Evolutionary conservation across 2,113 vertebrate genomes (phyloP), one percentile per base, ranked within the genome.

Genomic region (Puntigrus tetrazona): DNA sequence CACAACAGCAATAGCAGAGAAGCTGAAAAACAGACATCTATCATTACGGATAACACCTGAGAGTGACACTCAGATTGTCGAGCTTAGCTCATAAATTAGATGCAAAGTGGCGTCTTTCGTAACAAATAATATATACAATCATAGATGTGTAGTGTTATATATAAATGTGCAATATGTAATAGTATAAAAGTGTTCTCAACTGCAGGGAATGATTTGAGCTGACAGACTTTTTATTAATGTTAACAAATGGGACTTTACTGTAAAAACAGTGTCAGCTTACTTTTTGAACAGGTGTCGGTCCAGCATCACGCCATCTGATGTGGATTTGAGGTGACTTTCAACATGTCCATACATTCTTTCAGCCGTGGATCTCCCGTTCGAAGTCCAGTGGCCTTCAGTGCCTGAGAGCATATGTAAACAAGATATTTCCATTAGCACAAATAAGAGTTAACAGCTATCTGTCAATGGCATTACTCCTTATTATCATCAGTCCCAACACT

Each of bases 261-360:
- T n/a, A n/a, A 79, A 27, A 43, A 63, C 1, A 2, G 38, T 63
- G 50, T 9, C 16, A 11, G 5, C 92, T 96, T 95, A 99, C 98
- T 97, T 99, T 94, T 99, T 99, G 92, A 99, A 99, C 41, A 96
- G 95, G 85, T 98, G 96, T 91, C 96, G 95, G 94, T 99, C 98
- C 89, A 99, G 94, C 89, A 97, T 98, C 47, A 98, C 96, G 43
- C 97, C 97, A 90, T 99, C 97, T 77, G 96, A 91, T 22, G 96
- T 96, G 87, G 96, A 96, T 87, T 97, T 97, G 82, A 99, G 94
- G 96, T 96, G 89, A 96, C 94, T 90, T 97, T 97, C 87, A 99
- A 95, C 92, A 96, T 97, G 87, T 99, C 98, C 97, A 99, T 99
- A 89, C 97, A 99, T 92, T 99, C 98, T 90, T 98, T 99, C 90